phyloP scores from a whole-genome alignment of 2,797 vertebrate genomes.

The Erithacus rubecula region DNA sequence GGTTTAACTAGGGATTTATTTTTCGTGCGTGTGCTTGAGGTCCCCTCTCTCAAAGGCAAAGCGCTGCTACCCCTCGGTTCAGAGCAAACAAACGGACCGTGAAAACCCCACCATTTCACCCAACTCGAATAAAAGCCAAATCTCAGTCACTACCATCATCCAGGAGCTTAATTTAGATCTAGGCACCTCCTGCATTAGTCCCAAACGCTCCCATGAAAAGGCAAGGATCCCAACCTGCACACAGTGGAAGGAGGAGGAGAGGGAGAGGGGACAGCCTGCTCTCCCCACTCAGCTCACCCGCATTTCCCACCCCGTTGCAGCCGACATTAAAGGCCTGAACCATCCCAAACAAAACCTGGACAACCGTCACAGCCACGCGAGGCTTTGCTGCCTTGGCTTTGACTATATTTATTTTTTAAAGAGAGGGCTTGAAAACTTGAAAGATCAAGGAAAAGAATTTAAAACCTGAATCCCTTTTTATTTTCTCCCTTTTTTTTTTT shows the following conservation, averaged over 20 bases:
- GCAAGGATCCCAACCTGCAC: neutral
- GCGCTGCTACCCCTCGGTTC: neutral
- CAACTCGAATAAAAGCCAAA: neutral
- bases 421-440: constrained; percentile 26
- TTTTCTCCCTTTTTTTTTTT: neutral
- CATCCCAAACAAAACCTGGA: constrained; percentile 5
- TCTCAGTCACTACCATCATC: neutral
- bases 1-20: neutral
- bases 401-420: neutral
- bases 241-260: neutral
- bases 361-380: neutral
- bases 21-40: neutral
- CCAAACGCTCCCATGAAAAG: neutral
- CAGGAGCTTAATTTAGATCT: neutral
- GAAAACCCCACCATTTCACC: neutral
- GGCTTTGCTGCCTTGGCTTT: neutral
- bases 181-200: neutral
- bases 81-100: neutral
- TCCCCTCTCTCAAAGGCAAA: neutral
- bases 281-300: neutral
- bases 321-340: neutral
- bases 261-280: neutral
- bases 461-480: constrained; percentile 57
- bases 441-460: constrained; percentile 44
- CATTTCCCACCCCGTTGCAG: neutral